Percentiles rank a stretch among this genome's conserved stretches.
These are phyloP conservation scores for Molorchus minor DNA, from an alignment of 2,888 invertebrate genomes.

Conservation along the genomic window DNA sequence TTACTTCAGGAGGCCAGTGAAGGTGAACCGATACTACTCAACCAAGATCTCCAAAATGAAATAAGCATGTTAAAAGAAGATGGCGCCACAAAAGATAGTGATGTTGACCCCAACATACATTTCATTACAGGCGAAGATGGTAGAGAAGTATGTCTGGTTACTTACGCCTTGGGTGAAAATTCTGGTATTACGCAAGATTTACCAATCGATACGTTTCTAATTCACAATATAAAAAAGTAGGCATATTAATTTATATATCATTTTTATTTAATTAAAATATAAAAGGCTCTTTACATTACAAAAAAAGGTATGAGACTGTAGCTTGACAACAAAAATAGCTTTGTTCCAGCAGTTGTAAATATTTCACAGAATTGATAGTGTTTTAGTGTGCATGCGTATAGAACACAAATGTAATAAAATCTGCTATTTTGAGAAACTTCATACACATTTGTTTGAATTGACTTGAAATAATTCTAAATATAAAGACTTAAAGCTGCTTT, in stretches of 20 bases:
- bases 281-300: constrained; percentile 12
- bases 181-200: constrained; percentile 21
- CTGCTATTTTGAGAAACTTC: too few relatives aligned
- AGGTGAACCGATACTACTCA: background rate
- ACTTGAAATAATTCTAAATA: too few relatives aligned
- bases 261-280: constrained; percentile 17
- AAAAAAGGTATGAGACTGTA: constrained; percentile 20
- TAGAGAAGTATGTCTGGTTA: constrained; percentile 69
- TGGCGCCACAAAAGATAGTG: constrained; percentile 7
- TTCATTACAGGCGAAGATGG: constrained; percentile 66
- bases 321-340: constrained; percentile 14
- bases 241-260: background rate
- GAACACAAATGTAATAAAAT: too few relatives aligned
- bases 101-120: constrained; percentile 59
- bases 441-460: too few relatives aligned
- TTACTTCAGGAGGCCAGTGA: constrained; percentile 3
- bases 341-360: too few relatives aligned
- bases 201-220: constrained; percentile 18
- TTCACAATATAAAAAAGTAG: constrained; percentile 17
- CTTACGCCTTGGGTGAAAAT: constrained; percentile 57
- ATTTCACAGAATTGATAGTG: too few relatives aligned
- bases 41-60: constrained; percentile 5
- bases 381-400: too few relatives aligned
- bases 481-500: too few relatives aligned
- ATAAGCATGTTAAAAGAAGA: constrained; percentile 5